Evolutionary conservation across 1,140 invertebrate species (phyloP).

Genomic region (Popillia japonica): DNA sequence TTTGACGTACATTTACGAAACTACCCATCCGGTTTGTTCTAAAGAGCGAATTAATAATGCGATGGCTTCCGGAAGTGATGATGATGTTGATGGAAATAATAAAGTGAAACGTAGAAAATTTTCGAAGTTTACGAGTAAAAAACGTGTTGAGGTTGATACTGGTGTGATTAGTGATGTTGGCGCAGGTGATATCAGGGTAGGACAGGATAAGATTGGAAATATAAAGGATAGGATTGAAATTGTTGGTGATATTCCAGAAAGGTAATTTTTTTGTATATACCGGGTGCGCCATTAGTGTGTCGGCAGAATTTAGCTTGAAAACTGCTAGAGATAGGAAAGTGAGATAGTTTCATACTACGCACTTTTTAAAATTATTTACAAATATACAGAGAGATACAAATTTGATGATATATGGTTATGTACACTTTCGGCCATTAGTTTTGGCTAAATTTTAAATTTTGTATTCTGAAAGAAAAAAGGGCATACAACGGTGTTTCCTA

Average conservation of each 20-base stretch:
- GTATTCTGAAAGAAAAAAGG: too few relatives aligned
- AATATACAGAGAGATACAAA: too few relatives aligned
- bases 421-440: too few relatives aligned
- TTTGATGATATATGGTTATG: too few relatives aligned
- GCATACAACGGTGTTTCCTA: too few relatives aligned
- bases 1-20: conserved; percentile 59
- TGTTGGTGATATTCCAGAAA: conserved; percentile 39
- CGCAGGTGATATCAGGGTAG: not conserved
- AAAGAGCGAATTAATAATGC: not conserved
- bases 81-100: not conserved
- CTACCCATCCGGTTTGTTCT: conserved; percentile 52
- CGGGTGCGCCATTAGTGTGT: too few relatives aligned
- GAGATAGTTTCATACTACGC: too few relatives aligned
- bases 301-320: too few relatives aligned
- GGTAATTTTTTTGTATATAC: too few relatives aligned
- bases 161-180: not conserved
- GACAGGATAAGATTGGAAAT: not conserved
- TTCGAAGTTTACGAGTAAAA: not conserved
- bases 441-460: too few relatives aligned
- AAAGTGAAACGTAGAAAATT: not conserved
- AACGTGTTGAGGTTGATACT: not conserved
- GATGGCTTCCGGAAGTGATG: not conserved
- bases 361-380: too few relatives aligned
- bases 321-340: too few relatives aligned
- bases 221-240: conserved; percentile 38